phyloP scores from a whole-genome alignment of 2,888 invertebrate species.

The Notodonta ziczac region DNA sequence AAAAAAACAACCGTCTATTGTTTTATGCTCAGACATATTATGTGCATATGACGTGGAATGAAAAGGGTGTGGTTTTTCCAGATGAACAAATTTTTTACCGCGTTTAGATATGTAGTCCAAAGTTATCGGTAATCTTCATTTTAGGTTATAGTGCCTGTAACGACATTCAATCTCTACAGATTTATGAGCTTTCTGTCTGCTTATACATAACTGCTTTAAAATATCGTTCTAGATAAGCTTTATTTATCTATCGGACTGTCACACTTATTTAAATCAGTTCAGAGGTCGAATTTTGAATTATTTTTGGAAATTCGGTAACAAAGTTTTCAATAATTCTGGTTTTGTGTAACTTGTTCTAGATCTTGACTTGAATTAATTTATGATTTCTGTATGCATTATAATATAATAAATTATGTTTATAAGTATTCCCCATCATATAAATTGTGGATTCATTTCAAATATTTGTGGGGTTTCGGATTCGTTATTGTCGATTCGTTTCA shows the following conservation, averaged over 20 bases:
- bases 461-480: too few relatives aligned
- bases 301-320: neutral
- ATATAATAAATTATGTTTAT: neutral
- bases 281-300: neutral
- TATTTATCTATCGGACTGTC: neutral
- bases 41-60: too few relatives aligned
- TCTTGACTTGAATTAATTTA: neutral
- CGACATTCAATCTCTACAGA: neutral
- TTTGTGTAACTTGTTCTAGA: neutral
- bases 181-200: neutral
- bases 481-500: too few relatives aligned
- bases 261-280: slow-evolving; percentile 1
- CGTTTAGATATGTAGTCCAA: too few relatives aligned
- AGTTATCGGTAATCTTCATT: too few relatives aligned
- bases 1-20: too few relatives aligned
- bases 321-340: neutral
- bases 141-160: too few relatives aligned
- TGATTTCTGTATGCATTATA: neutral
- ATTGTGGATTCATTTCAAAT: too few relatives aligned
- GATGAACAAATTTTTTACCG: too few relatives aligned
- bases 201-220: neutral
- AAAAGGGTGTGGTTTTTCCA: too few relatives aligned
- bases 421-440: too few relatives aligned
- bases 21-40: too few relatives aligned
- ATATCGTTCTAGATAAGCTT: slow-evolving; percentile 1